Base-by-base conservation (phyloP, 2,797 vertebrate species). In the Sus cebifrons region DNA sequence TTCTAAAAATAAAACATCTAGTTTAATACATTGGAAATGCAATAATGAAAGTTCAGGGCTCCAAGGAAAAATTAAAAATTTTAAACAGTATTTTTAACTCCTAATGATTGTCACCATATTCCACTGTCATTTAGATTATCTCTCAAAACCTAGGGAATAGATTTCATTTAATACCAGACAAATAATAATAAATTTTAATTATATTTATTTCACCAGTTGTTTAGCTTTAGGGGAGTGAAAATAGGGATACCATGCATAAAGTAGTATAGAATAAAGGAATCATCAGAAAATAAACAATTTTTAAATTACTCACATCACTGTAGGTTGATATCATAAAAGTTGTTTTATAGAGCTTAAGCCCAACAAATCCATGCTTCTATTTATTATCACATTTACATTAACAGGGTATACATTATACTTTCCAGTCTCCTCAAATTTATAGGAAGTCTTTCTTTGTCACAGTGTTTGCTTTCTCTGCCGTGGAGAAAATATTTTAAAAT, bases 1-100 rank as follows among this genome's bases (percentile, higher is more conserved):
- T 89, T 89, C 49, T 74, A 20, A 85, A 92, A 94, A 65, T 87
- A 94, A 91, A 94, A 40, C 73, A 18, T 54, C 27, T 60, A 49
- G 16, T 68, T 85, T 85, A 81, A 44, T 29, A 12, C 32, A 20
- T 18, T 54, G 8, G 62, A 92, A 89, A 85, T 62, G 29, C 25
- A 82, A 82, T 87, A 64, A 91, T 36, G 58, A 83, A 70, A 49
- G 20, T 64, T 87, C 62, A 75, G 18, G 71, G 36, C 29, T 87
- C 83, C 25, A 14, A 82, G 52, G 49, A 86, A 40, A 86, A 36
- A 29, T 1, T 70, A 89, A 86, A 29, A 56, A 18, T 90, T 86
- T 81, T 25, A 17, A 65, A 32, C 36, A 23, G 29, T 23, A 20
- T 58, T 23, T 77, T 94, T 82, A 71, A 91, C 49, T 91, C 20